Conservation (phyloP, 1,140 invertebrate genomes). For the Platyura marginata region DNA sequence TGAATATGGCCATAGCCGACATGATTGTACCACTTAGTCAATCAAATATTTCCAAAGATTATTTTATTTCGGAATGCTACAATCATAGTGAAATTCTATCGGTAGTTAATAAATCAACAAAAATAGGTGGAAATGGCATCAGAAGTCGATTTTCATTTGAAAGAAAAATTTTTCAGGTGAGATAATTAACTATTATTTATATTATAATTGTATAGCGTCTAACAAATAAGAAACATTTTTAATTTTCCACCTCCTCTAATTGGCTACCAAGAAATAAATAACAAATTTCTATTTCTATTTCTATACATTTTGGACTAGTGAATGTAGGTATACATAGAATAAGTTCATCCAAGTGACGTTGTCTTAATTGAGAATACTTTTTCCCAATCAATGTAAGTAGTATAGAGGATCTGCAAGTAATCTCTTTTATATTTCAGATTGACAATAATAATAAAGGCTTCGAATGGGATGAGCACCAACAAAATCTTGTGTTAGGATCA, state of each 20-base stretch:
- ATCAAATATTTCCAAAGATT: too few relatives aligned
- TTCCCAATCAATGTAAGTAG: background rate
- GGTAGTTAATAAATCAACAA: background rate
- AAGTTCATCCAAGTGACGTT: too few relatives aligned
- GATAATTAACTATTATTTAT: too few relatives aligned
- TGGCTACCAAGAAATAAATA: too few relatives aligned
- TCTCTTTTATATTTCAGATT: background rate
- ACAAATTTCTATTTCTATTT: too few relatives aligned
- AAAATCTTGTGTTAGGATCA: conserved; percentile 46
- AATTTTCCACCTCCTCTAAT: too few relatives aligned
- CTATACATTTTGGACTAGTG: too few relatives aligned
- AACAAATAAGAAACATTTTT: too few relatives aligned
- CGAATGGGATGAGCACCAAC: conserved; percentile 45
- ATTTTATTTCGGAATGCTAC: background rate
- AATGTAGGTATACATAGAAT: background rate
- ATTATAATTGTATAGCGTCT: too few relatives aligned
- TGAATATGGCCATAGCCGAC: conserved; percentile 72
- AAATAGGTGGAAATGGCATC: background rate
- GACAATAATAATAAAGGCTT: conserved; percentile 7
- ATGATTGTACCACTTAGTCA: conserved; percentile 41
- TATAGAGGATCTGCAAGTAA: background rate
- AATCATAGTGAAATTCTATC: background rate
- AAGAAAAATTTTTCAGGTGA: background rate
- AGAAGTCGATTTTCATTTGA: background rate
- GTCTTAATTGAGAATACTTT: conserved; percentile 10